These are phyloP conservation scores for Odontesthes bonariensis DNA, from an alignment of 2,113 vertebrate species.

Conservation along the genomic window DNA sequence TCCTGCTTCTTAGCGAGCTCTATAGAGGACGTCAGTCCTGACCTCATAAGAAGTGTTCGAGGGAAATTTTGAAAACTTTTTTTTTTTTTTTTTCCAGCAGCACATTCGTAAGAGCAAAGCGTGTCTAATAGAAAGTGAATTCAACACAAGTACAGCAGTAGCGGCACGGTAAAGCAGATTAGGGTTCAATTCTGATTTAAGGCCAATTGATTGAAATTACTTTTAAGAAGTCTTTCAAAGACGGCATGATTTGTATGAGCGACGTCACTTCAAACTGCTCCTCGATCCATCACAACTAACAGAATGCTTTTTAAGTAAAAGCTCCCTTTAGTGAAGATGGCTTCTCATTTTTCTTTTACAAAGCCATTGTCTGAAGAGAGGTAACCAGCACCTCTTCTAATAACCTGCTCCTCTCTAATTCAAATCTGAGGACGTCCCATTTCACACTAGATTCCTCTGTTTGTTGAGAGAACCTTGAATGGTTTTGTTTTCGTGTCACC, in stretches of 20 bases:
- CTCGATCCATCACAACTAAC: neutral
- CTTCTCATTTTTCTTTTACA: neutral
- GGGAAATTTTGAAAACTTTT: constrained; percentile 17
- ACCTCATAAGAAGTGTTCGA: constrained; percentile 3
- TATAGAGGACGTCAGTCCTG: neutral
- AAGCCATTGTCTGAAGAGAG: neutral
- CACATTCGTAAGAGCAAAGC: too few species aligned
- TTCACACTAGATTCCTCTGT: constrained; percentile 19
- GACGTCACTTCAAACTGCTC: neutral
- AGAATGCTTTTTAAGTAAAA: constrained; percentile 16
- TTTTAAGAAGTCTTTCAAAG: neutral
- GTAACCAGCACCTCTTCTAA: neutral
- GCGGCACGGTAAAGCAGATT: neutral
- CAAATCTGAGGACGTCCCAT: constrained; percentile 2
- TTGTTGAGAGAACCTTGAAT: constrained; percentile 17
- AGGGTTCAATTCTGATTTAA: neutral
- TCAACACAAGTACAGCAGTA: neutral
- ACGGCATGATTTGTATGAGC: neutral
- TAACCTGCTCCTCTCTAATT: neutral
- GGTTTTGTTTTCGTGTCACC: constrained; percentile 65
- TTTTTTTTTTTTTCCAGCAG: neutral
- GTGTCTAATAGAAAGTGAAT: neutral
- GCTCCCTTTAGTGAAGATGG: neutral
- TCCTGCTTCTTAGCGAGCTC: neutral
- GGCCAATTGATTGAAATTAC: neutral